Evolutionary conservation across 2,888 invertebrate species (phyloP).

Genomic region (Metopia argyrocephala): DNA sequence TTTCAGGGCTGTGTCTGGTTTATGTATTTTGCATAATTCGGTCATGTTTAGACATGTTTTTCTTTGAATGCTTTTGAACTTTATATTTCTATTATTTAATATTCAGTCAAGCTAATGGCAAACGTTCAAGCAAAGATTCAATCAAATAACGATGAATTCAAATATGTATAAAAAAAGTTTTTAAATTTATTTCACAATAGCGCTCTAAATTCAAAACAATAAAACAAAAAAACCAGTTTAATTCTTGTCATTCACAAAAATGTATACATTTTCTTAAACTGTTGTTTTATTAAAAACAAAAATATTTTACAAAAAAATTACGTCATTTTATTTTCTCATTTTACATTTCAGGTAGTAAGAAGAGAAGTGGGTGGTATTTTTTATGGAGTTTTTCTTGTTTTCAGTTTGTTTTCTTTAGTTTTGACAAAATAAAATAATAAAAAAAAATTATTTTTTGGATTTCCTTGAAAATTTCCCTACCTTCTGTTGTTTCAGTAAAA

Average conservation of each 20-base stretch:
- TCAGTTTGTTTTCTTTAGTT: no score
- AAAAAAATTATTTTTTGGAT: not conserved
- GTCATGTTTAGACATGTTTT: conserved; percentile 45
- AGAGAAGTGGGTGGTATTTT: no score
- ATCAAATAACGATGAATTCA: conserved; percentile 3
- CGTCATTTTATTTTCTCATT: not conserved
- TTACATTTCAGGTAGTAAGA: no score
- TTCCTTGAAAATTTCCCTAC: not conserved
- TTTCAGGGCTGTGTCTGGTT: not conserved
- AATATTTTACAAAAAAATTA: not conserved
- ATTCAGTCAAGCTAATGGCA: not conserved
- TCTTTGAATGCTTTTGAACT: not conserved
- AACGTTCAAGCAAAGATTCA: not conserved
- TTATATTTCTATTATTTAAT: conserved; percentile 6
- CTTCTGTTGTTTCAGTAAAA: not conserved
- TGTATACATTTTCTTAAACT: not conserved
- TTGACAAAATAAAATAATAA: no score
- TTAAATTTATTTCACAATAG: conserved; percentile 18
- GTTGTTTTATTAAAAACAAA: not conserved
- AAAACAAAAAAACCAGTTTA: not conserved
- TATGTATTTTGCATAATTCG: conserved; percentile 49
- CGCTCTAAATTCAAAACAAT: conserved; percentile 29
- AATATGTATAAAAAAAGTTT: not conserved
- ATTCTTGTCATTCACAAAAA: not conserved
- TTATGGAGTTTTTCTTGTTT: not conserved